phyloP scores from a whole-genome alignment of 2,888 invertebrate genomes.

The Hirtodrosophila histrioides region DNA sequence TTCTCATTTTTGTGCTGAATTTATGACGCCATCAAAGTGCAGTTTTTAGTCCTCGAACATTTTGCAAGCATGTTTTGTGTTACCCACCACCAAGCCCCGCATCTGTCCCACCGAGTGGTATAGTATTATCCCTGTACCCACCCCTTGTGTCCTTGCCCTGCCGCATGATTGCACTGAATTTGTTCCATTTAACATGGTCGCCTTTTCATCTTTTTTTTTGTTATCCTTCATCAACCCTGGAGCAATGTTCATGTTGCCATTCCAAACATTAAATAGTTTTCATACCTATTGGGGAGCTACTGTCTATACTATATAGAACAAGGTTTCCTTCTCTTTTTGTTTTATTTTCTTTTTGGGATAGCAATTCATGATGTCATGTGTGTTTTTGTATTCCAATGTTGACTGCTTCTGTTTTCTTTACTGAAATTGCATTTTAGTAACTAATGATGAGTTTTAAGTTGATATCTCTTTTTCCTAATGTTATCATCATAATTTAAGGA shows the following conservation, averaged over 20 bases:
- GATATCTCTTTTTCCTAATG: no score
- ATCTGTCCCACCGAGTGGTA: conserved; percentile 25
- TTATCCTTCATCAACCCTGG: conserved; percentile 52
- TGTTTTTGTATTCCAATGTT: no score
- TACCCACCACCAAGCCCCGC: conserved; percentile 35
- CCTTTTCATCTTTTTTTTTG: conserved; percentile 35
- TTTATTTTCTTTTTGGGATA: no score
- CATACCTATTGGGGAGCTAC: conserved; percentile 3
- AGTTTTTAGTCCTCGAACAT: conserved; percentile 54
- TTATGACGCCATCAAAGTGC: conserved; percentile 73
- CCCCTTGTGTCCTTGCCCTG: conserved; percentile 15
- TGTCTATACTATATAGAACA: conserved; percentile 3
- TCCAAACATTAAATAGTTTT: conserved; percentile 23
- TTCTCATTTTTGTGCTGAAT: conserved; percentile 46
- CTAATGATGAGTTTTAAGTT: no score
- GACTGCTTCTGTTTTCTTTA: no score
- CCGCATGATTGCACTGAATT: conserved; percentile 55
- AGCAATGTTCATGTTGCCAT: conserved; percentile 40
- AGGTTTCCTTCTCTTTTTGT: not conserved
- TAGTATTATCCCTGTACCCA: conserved; percentile 20
- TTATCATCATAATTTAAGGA: no score
- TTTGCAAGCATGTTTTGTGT: conserved; percentile 69
- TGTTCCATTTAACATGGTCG: conserved; percentile 70
- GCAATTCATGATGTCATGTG: no score
- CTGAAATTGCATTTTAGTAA: no score